Evolutionary conservation across 1,140 invertebrate species (phyloP), one percentile per base, ranked within the genome.

Genomic region (Pseudachorutes palmiensis): DNA sequence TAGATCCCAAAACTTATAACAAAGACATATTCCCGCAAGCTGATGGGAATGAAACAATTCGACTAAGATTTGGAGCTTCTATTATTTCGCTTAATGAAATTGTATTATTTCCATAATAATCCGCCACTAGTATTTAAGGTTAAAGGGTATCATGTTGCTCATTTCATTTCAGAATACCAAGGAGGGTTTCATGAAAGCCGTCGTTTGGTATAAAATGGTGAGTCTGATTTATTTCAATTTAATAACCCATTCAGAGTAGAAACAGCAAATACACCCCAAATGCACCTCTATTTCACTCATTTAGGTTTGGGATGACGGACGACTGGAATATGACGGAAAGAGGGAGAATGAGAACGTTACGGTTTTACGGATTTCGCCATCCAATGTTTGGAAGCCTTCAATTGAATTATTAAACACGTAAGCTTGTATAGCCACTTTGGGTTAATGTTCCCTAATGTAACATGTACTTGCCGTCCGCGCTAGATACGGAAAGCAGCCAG

Each of bases 1-100:
- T 55, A 5, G 51, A 55, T 24, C 51, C 51, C 12, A 55, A 24
- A 16, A 26, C 12, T 12, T 55, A 55, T 22, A 55, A 24, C 51
- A 55, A 55, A 55, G 24, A 55, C 24, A 55, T 55, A 14, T 55
- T 55, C 24, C 51, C 51, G 24, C 51, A 55, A 5, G 12, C 51
- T 5, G 24, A 16, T 19, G 14, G 12, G 24, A 55, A 55, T 26
- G 51, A n/a, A n/a, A 22, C 12, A 55, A 55, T 55, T 5, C 14
- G 24, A 12, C 24, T 55, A 3, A 3, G 24, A 55, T 22, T 55
- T 14, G 51, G 51, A 24, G 5, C 24, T 5, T 9, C 51, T 12
- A 9, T 55, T 26, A 26, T 55, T 3, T 26, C 12, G 9, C 51
- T 55, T 14, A 12, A 16, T 5, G 51, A 55, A 55, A 55, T 55